These are phyloP conservation scores for Cyclophora punctaria DNA, from an alignment of 2,888 invertebrate species.

Conservation along the genomic window DNA sequence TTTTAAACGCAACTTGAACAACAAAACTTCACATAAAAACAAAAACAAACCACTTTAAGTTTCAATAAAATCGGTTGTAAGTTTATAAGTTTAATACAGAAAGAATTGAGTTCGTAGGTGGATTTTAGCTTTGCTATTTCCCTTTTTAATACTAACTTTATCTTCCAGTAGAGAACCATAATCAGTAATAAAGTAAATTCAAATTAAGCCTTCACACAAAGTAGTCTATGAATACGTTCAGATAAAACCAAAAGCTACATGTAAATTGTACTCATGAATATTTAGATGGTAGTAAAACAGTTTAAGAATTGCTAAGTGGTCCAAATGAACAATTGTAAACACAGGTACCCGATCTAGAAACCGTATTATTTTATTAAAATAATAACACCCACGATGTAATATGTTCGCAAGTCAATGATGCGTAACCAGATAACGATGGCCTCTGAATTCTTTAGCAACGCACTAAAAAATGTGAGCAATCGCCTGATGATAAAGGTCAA, in stretches of 20 bases:
- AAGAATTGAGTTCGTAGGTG: too few species aligned
- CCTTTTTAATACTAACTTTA: too few species aligned
- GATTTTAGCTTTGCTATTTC: too few species aligned
- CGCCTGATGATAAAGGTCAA: constrained; percentile 32
- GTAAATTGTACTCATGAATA: constrained; percentile 7
- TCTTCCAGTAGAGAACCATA: too few species aligned
- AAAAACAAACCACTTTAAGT: too few species aligned
- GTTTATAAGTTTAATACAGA: too few species aligned
- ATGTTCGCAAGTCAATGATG: constrained; percentile 49
- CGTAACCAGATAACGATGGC: constrained; percentile 11
- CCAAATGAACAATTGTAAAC: constrained; percentile 19
- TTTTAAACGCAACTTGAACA: not conserved
- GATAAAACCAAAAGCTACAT: constrained; percentile 1
- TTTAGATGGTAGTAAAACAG: constrained; percentile 17
- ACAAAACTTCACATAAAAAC: too few species aligned
- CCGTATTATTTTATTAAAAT: constrained; percentile 41
- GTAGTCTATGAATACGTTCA: not conserved
- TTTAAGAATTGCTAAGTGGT: constrained; percentile 16
- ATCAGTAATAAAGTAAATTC: too few species aligned
- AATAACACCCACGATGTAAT: constrained; percentile 52
- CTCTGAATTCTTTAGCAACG: constrained; percentile 6
- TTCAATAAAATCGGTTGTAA: too few species aligned
- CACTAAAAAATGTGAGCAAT: constrained; percentile 19
- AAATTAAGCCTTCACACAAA: not conserved
- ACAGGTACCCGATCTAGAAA: constrained; percentile 28